Base-by-base conservation (phyloP, 2,888 invertebrate species). In the Linyphia triangularis region DNA sequence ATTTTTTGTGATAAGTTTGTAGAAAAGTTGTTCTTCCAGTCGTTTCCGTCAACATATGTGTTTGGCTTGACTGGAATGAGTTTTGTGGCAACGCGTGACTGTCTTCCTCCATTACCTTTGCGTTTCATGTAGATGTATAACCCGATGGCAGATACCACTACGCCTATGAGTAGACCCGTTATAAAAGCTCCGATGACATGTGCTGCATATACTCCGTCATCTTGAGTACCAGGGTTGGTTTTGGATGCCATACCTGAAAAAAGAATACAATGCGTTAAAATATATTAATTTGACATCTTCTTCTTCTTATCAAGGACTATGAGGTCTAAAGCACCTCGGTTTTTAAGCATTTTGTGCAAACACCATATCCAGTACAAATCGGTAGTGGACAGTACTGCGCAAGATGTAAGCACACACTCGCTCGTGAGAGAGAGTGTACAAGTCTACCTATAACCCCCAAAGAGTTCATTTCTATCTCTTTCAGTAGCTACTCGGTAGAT, bases 11-110 rank as follows among this genome's bases (percentile, higher is more conserved):
- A 72, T 2, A 73, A 40, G 28, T 75, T 85, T 9, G 40, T 57
- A 0, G 86, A 63, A 24, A 63, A 85, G 28, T 86, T 86, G 40
- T 89, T 88, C 37, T 86, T 84, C 89, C 89, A 89, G 24, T 89
- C 89, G 10, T 59, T 86, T 3, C 83, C 86, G 16, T 69, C 77
- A 4, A 89, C 86, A 43, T 89, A 89, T 19, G 89, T 89, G 79
- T 89, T 89, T 5, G 89, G 79, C 79, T 88, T 89, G 16, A 89
- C 85, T n/a, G 85, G 89, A 19, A 89, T 89, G 22, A 89, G 63
- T 13, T 85, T 81, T 0, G 85, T 81, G 1, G 85, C 73, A 5
- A 89, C 78, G 5, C 65, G 59, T 4, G 83, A 63, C 6, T 89
- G 89, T 19, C 57, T 77, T 4, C 61, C 22, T 2, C 16, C 26